Conservation (phyloP, 2,797 vertebrate genomes). For the Argya squamiceps region DNA sequence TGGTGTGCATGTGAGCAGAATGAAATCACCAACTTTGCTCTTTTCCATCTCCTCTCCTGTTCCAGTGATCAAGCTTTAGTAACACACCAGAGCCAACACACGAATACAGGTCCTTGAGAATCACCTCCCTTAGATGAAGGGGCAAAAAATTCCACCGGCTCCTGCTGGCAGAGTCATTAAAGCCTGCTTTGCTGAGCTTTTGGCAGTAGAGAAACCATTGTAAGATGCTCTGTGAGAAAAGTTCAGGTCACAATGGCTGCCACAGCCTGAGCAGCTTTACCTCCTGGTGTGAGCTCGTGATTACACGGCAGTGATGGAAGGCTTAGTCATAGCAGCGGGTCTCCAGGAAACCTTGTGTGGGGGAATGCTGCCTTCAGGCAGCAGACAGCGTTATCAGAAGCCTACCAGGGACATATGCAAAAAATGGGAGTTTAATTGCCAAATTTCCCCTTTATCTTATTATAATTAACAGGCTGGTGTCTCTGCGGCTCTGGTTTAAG, state of each 20-base stretch:
- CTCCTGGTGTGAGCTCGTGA: neutral
- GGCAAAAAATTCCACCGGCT: neutral
- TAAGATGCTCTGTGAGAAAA: neutral
- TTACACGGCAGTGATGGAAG: neutral
- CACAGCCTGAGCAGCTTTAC: constrained; percentile 34
- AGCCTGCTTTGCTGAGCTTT: neutral
- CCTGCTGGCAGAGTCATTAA: constrained; percentile 1
- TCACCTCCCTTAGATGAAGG: neutral
- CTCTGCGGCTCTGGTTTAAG: neutral
- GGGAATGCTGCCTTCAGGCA: constrained; percentile 29
- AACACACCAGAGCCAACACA: neutral
- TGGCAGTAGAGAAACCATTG: neutral
- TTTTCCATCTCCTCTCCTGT: neutral
- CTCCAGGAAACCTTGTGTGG: constrained; percentile 21
- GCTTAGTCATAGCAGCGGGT: constrained; percentile 38
- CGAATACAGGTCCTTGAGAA: neutral
- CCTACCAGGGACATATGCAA: neutral
- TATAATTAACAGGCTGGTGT: constrained; percentile 37
- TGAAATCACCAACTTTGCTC: neutral
- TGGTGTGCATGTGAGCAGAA: neutral
- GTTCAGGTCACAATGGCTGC: constrained; percentile 20
- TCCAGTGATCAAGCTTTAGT: neutral
- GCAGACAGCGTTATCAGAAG: constrained; percentile 14
- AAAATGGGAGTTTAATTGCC: constrained; percentile 26
- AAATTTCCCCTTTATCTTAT: constrained; percentile 46